These are phyloP conservation scores for Athripsodes cinereus DNA, from an alignment of 2,888 invertebrate genomes.

Conservation along the genomic window DNA sequence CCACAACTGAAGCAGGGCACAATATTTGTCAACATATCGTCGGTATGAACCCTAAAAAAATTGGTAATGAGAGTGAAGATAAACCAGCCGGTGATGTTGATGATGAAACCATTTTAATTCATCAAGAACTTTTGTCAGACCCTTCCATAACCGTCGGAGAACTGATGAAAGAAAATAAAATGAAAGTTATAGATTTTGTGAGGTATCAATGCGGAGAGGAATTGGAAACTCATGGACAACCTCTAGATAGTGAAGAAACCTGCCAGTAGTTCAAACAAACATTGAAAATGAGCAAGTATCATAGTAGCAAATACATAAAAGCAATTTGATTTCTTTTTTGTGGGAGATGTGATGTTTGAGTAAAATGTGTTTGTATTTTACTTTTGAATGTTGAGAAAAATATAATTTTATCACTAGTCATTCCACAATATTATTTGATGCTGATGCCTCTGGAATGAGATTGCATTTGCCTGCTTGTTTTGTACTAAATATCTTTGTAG, in stretches of 20 bases:
- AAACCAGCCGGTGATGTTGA: constrained; percentile 58
- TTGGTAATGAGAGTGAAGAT: constrained; percentile 61
- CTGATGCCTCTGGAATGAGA: too few species aligned
- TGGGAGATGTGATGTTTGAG: too few species aligned
- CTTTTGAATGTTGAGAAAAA: too few species aligned
- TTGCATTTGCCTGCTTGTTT: too few species aligned
- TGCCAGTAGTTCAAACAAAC: constrained; percentile 52
- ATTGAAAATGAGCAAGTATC: too few species aligned
- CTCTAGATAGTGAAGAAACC: constrained; percentile 56
- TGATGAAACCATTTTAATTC: constrained; percentile 73
- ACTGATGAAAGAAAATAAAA: constrained; percentile 58
- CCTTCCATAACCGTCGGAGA: constrained; percentile 67
- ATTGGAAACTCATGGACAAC: constrained; percentile 36
- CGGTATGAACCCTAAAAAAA: constrained; percentile 74
- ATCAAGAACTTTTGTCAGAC: constrained; percentile 84
- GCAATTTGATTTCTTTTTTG: too few species aligned
- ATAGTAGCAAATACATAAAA: too few species aligned
- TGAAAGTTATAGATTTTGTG: constrained; percentile 71
- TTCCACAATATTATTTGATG: too few species aligned
- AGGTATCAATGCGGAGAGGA: constrained; percentile 84
- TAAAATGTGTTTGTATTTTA: too few species aligned
- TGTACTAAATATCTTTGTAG: too few species aligned
- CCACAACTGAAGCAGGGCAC: constrained; percentile 51
- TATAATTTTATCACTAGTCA: too few species aligned
- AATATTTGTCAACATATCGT: constrained; percentile 91